phyloP scores from a whole-genome alignment of 1,140 invertebrate species.

The Cydia fagiglandana region DNA sequence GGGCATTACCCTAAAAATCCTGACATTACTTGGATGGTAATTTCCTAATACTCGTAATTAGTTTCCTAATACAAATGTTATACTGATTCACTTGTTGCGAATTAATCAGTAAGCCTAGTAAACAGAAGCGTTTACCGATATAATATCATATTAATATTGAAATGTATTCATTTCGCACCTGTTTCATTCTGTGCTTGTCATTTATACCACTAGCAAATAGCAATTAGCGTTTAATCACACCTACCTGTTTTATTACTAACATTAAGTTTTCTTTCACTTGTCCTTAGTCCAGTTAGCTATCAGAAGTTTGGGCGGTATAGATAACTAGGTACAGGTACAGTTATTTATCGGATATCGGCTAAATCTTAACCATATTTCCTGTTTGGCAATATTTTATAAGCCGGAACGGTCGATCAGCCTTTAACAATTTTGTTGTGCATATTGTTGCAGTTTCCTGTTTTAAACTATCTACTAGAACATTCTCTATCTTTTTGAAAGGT shows the following conservation, averaged over 20 bases:
- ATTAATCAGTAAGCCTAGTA: too few species aligned
- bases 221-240: background rate
- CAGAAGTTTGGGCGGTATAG: background rate
- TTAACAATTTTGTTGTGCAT: background rate
- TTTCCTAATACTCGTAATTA: too few species aligned
- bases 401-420: background rate
- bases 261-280: background rate
- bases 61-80: too few species aligned
- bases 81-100: too few species aligned
- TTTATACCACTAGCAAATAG: background rate
- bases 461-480: too few species aligned
- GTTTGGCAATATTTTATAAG: background rate
- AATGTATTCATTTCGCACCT: background rate
- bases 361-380: slow-evolving; percentile 3
- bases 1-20: too few species aligned
- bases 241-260: background rate
- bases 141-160: background rate
- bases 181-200: background rate
- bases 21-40: too few species aligned
- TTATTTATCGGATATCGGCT: background rate
- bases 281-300: slow-evolving; percentile 4
- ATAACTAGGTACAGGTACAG: too few species aligned
- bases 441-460: too few species aligned
- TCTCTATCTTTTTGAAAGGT: too few species aligned
- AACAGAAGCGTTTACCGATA: too few species aligned